Evolutionary conservation across 2,113 vertebrate genomes (phyloP).

Genomic region (Phalacrocorax brasilianus): DNA sequence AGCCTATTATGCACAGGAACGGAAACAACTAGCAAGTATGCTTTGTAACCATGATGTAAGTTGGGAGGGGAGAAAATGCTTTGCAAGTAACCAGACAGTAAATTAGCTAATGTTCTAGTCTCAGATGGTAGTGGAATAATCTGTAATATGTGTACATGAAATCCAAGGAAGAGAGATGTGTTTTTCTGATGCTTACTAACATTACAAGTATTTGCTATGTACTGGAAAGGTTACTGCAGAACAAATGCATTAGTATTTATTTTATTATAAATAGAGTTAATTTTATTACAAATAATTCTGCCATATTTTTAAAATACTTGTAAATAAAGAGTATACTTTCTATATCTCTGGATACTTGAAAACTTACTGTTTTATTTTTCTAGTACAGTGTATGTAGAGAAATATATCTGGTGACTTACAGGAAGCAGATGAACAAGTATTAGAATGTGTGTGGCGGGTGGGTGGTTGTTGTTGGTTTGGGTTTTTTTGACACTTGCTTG

Average conservation of each 20-base stretch:
- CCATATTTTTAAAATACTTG: not conserved
- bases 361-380: not conserved
- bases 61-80: not conserved
- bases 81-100: not conserved
- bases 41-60: slow-evolving; percentile 90
- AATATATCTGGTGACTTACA: not conserved
- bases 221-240: not conserved
- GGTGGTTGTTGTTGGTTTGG: not conserved
- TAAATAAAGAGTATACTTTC: not conserved
- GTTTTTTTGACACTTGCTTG: not conserved
- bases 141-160: not conserved
- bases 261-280: not conserved
- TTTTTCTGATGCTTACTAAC: not conserved
- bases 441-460: not conserved
- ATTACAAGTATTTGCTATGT: not conserved
- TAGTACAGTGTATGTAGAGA: not conserved
- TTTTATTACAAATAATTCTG: not conserved
- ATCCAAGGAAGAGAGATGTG: not conserved
- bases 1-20: slow-evolving; percentile 93
- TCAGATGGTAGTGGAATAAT: not conserved
- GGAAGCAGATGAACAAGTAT: not conserved
- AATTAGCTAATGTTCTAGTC: not conserved
- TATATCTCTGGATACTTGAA: not conserved
- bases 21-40: slow-evolving; percentile 84
- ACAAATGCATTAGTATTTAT: not conserved